Percentiles rank a stretch among this genome's conserved stretches.
Conservation (phyloP, 2,888 invertebrate species). For the Xestia rhomboidea region DNA sequence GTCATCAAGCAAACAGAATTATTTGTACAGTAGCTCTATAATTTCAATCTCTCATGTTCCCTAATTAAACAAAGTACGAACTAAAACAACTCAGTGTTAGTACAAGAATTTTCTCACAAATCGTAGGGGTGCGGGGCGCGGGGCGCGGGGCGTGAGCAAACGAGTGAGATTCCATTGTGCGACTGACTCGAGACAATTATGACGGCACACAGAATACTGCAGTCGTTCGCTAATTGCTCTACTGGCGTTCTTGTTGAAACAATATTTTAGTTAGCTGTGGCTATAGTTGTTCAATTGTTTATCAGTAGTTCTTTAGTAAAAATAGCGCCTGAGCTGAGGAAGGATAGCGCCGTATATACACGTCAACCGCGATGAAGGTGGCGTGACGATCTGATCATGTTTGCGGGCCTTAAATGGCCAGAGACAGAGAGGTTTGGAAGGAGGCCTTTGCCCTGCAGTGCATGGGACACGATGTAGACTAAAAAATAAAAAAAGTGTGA, state of each 20-base stretch:
- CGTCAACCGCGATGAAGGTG: neutral
- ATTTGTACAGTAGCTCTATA: neutral
- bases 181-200: constrained; percentile 41
- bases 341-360: neutral
- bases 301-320: constrained; percentile 6
- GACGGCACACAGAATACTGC: constrained; percentile 7
- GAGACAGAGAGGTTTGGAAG: neutral
- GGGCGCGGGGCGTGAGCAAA: constrained; percentile 15
- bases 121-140: neutral
- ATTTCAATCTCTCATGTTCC: neutral
- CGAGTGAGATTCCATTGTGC: constrained; percentile 36
- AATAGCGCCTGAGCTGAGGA: neutral
- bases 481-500: no score
- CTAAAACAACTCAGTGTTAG: constrained; percentile 30
- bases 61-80: constrained; percentile 32
- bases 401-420: neutral
- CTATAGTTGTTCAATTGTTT: constrained; percentile 8
- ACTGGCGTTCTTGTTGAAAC: constrained; percentile 14
- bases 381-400: neutral
- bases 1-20: neutral
- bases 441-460: neutral
- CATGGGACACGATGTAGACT: neutral
- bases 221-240: constrained; percentile 40
- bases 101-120: constrained; percentile 31
- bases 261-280: constrained; percentile 16